These are phyloP conservation scores for Prolemur simus DNA, from an alignment of 2,113 vertebrate species.

Conservation along the genomic window DNA sequence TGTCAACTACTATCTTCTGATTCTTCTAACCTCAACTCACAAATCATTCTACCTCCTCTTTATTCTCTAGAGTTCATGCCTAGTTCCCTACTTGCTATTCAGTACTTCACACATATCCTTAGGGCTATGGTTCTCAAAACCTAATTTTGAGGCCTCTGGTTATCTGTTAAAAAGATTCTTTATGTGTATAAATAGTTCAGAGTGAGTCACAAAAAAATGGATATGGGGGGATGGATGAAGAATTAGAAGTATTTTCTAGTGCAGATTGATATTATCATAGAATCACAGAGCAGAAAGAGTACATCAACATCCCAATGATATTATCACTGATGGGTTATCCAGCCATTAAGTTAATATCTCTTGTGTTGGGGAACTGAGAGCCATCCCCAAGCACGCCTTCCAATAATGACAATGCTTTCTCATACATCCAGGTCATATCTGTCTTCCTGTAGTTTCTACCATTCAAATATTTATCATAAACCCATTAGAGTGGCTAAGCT, in stretches of 20 bases:
- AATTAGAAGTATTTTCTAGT: constrained; percentile 36
- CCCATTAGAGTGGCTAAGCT: neutral
- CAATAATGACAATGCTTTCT: neutral
- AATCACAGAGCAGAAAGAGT: neutral
- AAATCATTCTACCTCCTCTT: neutral
- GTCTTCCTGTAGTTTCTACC: constrained; percentile 2
- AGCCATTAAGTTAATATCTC: neutral
- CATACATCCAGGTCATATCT: neutral
- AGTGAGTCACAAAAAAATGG: constrained; percentile 34
- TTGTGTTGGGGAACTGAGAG: neutral
- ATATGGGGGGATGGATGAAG: neutral
- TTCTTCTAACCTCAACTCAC: constrained; percentile 30
- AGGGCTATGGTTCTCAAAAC: neutral
- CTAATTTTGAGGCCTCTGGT: constrained; percentile 35
- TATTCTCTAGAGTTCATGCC: constrained; percentile 33
- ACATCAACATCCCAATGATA: neutral
- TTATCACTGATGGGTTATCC: neutral
- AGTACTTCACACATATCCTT: constrained; percentile 26
- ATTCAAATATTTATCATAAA: constrained; percentile 2
- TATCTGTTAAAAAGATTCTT: constrained; percentile 54
- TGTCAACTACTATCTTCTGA: constrained; percentile 50
- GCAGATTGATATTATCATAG: neutral
- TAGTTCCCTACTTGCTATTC: constrained; percentile 21
- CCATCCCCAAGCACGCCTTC: neutral
- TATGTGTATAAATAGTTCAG: constrained; percentile 30